Base-by-base conservation (phyloP, 1,140 invertebrate species). In the Telenomus remus region DNA sequence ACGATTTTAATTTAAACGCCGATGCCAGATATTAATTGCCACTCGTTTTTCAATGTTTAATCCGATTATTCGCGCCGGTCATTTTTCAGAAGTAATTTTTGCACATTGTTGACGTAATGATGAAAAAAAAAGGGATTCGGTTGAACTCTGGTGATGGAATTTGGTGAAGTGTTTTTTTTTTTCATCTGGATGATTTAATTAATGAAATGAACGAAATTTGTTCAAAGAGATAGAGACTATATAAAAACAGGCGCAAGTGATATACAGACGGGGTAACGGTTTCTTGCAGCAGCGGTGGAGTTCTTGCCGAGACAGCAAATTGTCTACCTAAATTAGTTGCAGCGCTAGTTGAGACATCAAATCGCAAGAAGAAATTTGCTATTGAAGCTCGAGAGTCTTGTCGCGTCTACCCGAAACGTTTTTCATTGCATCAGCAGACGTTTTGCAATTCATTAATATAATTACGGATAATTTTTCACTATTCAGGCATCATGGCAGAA, bases 301-400 rank as follows among this genome's bases (percentile, higher is more conserved):
- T 68, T 68, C 64, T 68, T 68, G 64, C 39, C 46, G 64, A 51
- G 39, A 53, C 46, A 46, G 48, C 55, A 68, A 59, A 68, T 68
- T 53, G 64, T 68, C 64, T 68, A 39, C 48, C 64, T 68, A 68
- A 68, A 59, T 68, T 68, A 68, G 64, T 68, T 68, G 64, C 64
- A 68, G 64, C 54, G 64, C 51, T 68, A 68, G 48, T 68, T 68
- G 55, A 68, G 55, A 68, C 55, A 53, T 68, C 54, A 68, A 68
- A 68, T 68, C 55, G 35, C 33, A 35, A 68, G 55, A 59, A 68
- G 64, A 59, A 66, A 66, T 66, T 66, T n/a, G 43, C 53, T 37
- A 57, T 66, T 66, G 53, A 66, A 57, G 48, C 39, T 34, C 12
- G 15, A 35, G 27, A 60, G 39, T 51, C 59, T 35, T 37, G 48